Base-by-base conservation (phyloP, 2,797 vertebrate species). In the Karalla daura region DNA sequence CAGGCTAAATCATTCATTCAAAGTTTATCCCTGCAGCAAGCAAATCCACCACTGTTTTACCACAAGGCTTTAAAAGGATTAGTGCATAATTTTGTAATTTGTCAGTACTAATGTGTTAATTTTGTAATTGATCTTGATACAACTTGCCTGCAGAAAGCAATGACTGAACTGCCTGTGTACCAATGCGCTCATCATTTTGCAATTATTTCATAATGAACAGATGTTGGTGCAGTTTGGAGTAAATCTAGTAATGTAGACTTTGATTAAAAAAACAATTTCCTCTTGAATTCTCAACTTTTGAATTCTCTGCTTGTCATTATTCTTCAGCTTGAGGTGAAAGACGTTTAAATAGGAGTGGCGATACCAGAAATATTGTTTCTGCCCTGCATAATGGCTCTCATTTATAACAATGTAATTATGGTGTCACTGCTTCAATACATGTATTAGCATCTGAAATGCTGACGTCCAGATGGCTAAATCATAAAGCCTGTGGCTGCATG, bases 91-190 rank as follows among this genome's bases (percentile, higher is more conserved):
- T 73, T 76, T 66, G 51, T 74, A 63, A 81, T 83, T 85, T 86
- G 53, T 81, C 53, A 77, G 52, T 36, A 59, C 50, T 66, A 86
- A 82, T 78, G 63, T 85, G 55, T 78, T 68, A 52, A 78, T 85
- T 80, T 82, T 80, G 61, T 83, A 72, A 86, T 76, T 85, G 73
- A 87, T 88, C 83, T 84, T 80, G 75, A 81, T 89, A 66, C 41
- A 14, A 47, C 70, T 71, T 44, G 76, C 83, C 80, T 62, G 62
- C 52, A 85, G 85, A 83, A 82, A 83, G 60, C 65, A 64, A 86
- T 78, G 79, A 84, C 44, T 39, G 39, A 69, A 56, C 50, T 43
- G 69, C 78, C 60, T 70, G 14, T 68, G 49, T 66, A 60, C 50
- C 74, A 58, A 75, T 17, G 64, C 25, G 46, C 70, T 70, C 58